phyloP scores from a whole-genome alignment of 2,888 invertebrate genomes.

The Neuroscelio doddi region DNA sequence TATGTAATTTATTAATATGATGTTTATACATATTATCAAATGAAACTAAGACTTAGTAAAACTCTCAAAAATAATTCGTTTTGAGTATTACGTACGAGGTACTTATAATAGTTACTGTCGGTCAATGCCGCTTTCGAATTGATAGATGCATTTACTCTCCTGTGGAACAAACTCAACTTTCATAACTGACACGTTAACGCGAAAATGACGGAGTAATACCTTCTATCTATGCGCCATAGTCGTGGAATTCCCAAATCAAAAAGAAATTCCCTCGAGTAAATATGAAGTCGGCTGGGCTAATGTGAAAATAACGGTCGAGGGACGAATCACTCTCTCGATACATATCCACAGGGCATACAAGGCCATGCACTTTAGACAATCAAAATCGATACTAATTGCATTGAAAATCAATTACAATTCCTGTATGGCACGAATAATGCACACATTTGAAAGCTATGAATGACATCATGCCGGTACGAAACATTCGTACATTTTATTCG shows the following conservation, averaged over 20 bases:
- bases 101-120: conserved; percentile 33
- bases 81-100: conserved; percentile 15
- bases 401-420: conserved; percentile 47
- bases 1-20: conserved; percentile 9
- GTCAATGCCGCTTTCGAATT: conserved; percentile 35
- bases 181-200: conserved; percentile 61
- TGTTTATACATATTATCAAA: too few species aligned
- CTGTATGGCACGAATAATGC: conserved; percentile 42
- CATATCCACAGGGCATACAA: conserved; percentile 47
- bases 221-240: conserved; percentile 48
- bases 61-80: conserved; percentile 26
- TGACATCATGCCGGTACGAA: conserved; percentile 39
- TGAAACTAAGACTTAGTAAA: too few species aligned
- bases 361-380: conserved; percentile 48
- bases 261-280: conserved; percentile 50
- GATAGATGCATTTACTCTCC: conserved; percentile 30
- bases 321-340: conserved; percentile 53
- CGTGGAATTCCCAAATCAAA: conserved; percentile 48
- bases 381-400: conserved; percentile 52
- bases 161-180: conserved; percentile 34
- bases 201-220: conserved; percentile 55
- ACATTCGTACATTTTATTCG: conserved; percentile 21
- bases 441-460: conserved; percentile 44
- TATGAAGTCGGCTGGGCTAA: conserved; percentile 54
- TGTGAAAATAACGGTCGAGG: conserved; percentile 62